phyloP scores from a whole-genome alignment of 2,888 invertebrate genomes.

The Clostera curtula region DNA sequence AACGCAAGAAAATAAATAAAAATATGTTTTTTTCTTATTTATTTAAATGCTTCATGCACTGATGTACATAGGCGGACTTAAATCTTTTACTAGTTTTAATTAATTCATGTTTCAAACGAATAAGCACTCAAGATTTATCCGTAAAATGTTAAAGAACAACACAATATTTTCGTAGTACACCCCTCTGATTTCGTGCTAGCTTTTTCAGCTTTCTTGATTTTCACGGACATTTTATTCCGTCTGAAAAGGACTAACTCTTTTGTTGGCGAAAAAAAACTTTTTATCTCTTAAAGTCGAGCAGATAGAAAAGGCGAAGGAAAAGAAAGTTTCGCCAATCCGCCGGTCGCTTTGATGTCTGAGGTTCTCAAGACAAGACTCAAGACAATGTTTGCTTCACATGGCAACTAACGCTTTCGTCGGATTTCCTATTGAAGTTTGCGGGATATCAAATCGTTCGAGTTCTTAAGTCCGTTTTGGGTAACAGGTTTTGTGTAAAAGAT shows the following conservation, averaged over 20 bases:
- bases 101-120: no score
- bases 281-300: slow-evolving; percentile 32
- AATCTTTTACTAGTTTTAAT: no score
- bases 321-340: slow-evolving; percentile 19
- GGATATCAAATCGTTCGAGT: background rate
- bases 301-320: slow-evolving; percentile 21
- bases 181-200: slow-evolving; percentile 8
- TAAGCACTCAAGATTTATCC: no score
- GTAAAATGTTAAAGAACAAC: no score
- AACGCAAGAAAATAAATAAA: no score
- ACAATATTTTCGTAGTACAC: slow-evolving; percentile 5
- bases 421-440: slow-evolving; percentile 6
- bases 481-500: no score
- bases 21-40: no score
- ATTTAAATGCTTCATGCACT: no score
- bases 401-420: slow-evolving; percentile 6
- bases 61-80: no score
- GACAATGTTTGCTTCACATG: slow-evolving; percentile 14
- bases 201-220: slow-evolving; percentile 21
- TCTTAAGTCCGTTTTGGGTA: no score
- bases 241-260: slow-evolving; percentile 32
- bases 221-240: slow-evolving; percentile 35
- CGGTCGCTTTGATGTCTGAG: slow-evolving; percentile 20
- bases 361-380: slow-evolving; percentile 16
- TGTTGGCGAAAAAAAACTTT: slow-evolving; percentile 32